These are phyloP conservation scores for Galaxea fascicularis DNA, from an alignment of 92 coral and sea anemone species.

Conservation along the genomic window DNA sequence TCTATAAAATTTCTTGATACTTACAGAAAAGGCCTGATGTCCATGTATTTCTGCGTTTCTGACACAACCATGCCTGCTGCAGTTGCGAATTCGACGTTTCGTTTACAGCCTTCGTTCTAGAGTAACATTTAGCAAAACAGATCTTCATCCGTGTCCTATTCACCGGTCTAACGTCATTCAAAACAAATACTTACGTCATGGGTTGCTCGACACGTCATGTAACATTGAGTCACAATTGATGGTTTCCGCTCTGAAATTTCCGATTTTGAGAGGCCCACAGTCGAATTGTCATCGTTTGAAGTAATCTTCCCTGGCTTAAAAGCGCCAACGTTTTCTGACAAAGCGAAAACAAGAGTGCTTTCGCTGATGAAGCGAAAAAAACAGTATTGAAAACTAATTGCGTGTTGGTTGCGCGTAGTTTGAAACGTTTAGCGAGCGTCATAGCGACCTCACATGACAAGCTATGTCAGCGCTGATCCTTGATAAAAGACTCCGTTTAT, in stretches of 20 bases:
- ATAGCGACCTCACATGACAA: slow-evolving; percentile 25
- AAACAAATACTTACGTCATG: slow-evolving; percentile 43
- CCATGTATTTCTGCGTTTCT: slow-evolving; percentile 4
- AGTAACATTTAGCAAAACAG: slow-evolving; percentile 13
- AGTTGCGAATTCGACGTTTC: background rate
- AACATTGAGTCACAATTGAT: slow-evolving; percentile 10
- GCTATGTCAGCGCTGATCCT: background rate
- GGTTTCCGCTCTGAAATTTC: slow-evolving; percentile 34
- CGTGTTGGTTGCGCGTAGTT: slow-evolving; percentile 17
- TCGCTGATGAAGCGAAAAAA: too few relatives aligned
- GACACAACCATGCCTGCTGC: slow-evolving; percentile 31
- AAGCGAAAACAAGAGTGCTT: background rate
- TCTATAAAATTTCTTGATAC: background rate
- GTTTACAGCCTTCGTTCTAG: background rate
- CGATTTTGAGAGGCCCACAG: background rate
- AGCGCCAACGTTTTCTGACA: background rate
- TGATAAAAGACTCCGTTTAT: background rate
- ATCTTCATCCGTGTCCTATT: slow-evolving; percentile 11
- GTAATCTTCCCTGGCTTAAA: background rate
- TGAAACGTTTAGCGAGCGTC: slow-evolving; percentile 1
- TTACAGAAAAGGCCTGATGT: slow-evolving; percentile 29
- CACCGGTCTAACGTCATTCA: slow-evolving; percentile 39
- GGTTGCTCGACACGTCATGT: slow-evolving; percentile 15
- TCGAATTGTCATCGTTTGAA: background rate
- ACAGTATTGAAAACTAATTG: background rate